Conservation (phyloP, 2,797 vertebrate species). For the Muscicapa comitata region DNA sequence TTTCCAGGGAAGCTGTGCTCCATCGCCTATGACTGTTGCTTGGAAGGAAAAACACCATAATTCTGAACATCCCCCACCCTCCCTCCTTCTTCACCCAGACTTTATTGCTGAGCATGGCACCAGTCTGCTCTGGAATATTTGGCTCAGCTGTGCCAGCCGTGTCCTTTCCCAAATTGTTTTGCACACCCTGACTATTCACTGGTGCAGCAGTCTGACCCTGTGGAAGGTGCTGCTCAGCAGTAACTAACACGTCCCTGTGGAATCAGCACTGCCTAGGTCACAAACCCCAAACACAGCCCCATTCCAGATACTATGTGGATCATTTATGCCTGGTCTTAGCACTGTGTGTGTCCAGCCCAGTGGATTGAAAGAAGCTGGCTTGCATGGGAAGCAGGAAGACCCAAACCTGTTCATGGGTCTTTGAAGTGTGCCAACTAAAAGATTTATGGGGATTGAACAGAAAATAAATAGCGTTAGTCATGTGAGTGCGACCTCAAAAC, state of each 20-base stretch:
- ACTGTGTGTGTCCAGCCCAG: not conserved
- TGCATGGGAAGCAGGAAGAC: not conserved
- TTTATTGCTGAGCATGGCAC: not conserved
- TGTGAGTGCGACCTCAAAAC: not conserved
- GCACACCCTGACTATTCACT: not conserved
- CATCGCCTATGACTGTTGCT: rapidly evolving
- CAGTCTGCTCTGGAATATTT: not conserved
- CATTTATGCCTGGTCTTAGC: not conserved
- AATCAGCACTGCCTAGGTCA: not conserved
- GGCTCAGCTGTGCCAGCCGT: not conserved
- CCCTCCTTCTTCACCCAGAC: not conserved
- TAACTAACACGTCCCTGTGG: not conserved
- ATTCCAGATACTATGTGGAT: rapidly evolving
- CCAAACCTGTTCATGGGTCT: not conserved
- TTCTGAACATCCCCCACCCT: not conserved
- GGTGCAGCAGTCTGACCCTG: not conserved
- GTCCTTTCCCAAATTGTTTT: not conserved
- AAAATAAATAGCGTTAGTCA: not conserved
- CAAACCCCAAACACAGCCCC: not conserved
- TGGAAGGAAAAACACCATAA: not conserved
- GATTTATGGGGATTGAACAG: not conserved
- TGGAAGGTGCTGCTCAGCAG: not conserved
- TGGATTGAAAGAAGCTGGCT: not conserved
- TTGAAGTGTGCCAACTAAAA: not conserved
- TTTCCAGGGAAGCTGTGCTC: not conserved